Evolutionary conservation across 2,113 vertebrate genomes (phyloP).

Genomic region (Laterallus jamaicensis): DNA sequence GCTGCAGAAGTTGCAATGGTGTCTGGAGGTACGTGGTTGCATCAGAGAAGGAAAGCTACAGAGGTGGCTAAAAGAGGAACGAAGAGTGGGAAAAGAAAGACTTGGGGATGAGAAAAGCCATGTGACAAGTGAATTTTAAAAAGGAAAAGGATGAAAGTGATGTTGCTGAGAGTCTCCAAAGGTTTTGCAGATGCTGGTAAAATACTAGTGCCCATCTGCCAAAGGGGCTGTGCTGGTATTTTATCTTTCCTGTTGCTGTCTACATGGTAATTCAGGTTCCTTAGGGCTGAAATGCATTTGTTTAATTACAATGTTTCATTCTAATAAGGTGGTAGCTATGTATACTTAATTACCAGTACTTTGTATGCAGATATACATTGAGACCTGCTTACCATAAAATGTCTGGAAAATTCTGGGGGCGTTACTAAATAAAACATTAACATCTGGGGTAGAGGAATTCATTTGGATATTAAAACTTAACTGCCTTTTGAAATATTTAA

Average conservation of each 20-base stretch:
- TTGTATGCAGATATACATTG: not conserved
- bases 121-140: rapidly evolving
- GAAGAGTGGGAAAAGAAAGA: not conserved
- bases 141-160: not conserved
- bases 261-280: not conserved
- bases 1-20: not conserved
- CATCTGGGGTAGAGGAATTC: not conserved
- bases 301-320: not conserved
- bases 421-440: not conserved
- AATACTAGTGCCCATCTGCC: not conserved
- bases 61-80: not conserved
- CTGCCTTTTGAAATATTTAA: not conserved
- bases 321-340: not conserved
- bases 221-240: not conserved
- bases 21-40: not conserved
- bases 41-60: not conserved
- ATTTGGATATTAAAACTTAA: not conserved
- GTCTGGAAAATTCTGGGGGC: not conserved
- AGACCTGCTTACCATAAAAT: not conserved
- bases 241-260: not conserved
- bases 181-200: not conserved
- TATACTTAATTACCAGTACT: not conserved
- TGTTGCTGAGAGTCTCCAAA: not conserved
- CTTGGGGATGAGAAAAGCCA: not conserved
- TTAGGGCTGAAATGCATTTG: not conserved